These are phyloP conservation scores for Eupithecia exiguata DNA, from an alignment of 2,888 invertebrate species.

Conservation along the genomic window DNA sequence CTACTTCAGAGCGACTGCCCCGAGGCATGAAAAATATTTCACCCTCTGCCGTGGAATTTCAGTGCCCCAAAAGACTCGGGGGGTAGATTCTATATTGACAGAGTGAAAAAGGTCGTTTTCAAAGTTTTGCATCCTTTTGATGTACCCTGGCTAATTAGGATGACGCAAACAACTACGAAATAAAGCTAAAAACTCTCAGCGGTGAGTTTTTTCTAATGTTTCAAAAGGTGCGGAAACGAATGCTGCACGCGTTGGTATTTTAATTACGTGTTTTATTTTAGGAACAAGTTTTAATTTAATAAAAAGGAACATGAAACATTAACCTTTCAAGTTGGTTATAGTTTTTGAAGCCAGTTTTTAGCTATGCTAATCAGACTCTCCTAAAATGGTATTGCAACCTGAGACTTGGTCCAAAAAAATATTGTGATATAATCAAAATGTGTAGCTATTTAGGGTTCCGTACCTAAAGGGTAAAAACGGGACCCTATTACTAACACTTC, in stretches of 20 bases:
- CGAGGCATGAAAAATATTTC: not conserved
- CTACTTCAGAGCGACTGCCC: not conserved
- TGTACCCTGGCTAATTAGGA: slow-evolving; percentile 21
- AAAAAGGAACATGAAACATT: not conserved
- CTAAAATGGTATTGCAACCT: not conserved
- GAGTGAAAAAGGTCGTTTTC: not conserved
- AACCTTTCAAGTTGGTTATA: not conserved
- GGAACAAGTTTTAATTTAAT: not conserved
- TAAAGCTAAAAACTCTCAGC: not conserved
- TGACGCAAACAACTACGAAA: slow-evolving; percentile 4
- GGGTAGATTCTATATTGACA: slow-evolving; percentile 17
- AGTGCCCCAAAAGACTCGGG: not conserved
- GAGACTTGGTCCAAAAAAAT: not conserved
- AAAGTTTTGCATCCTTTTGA: slow-evolving; percentile 23
- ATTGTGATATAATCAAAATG: not conserved
- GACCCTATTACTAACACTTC: too few species aligned
- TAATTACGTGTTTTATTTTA: not conserved
- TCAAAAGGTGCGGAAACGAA: not conserved
- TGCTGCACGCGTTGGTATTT: not conserved
- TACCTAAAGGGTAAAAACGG: too few species aligned
- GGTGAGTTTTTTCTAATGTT: not conserved
- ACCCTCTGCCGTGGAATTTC: not conserved
- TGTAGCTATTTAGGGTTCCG: too few species aligned
- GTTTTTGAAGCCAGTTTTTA: not conserved
- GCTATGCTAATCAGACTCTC: not conserved